A percentile compares a stretch with the other conserved stretches of the same genome.
Conservation (phyloP, 2,888 invertebrate species). For the Nasonia oneida region DNA sequence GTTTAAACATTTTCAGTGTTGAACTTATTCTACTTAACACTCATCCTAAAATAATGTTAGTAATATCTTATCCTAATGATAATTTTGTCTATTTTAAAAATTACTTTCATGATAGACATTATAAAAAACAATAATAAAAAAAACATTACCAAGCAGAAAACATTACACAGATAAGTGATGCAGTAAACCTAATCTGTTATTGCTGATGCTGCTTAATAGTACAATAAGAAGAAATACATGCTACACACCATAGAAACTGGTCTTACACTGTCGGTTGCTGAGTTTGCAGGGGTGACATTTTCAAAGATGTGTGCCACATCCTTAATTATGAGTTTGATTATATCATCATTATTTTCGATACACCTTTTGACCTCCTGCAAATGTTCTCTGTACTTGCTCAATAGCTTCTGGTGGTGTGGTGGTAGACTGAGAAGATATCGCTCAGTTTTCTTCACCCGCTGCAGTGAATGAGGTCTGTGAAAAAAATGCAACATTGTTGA, state of each 20-base stretch:
- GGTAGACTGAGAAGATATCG: constrained; percentile 88
- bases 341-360: constrained; percentile 86
- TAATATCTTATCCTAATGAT: background rate
- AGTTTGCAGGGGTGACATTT: constrained; percentile 82
- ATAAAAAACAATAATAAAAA: background rate
- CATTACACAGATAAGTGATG: constrained; percentile 26
- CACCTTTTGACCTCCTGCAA: constrained; percentile 88
- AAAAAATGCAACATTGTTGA: constrained; percentile 11
- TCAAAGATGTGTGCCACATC: constrained; percentile 92
- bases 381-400: constrained; percentile 88
- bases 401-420: constrained; percentile 86
- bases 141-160: background rate
- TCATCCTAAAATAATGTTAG: constrained; percentile 2
- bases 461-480: constrained; percentile 87
- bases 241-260: constrained; percentile 67
- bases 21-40: background rate
- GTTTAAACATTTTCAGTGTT: background rate
- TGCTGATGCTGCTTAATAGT: constrained; percentile 37
- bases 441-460: constrained; percentile 88
- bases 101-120: background rate
- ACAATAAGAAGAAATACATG: constrained; percentile 62
- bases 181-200: constrained; percentile 18
- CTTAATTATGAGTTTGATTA: constrained; percentile 87
- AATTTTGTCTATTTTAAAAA: background rate
- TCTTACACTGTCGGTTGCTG: constrained; percentile 76